Base-by-base conservation (phyloP, 2,888 invertebrate species). In the Agriopis marginaria region DNA sequence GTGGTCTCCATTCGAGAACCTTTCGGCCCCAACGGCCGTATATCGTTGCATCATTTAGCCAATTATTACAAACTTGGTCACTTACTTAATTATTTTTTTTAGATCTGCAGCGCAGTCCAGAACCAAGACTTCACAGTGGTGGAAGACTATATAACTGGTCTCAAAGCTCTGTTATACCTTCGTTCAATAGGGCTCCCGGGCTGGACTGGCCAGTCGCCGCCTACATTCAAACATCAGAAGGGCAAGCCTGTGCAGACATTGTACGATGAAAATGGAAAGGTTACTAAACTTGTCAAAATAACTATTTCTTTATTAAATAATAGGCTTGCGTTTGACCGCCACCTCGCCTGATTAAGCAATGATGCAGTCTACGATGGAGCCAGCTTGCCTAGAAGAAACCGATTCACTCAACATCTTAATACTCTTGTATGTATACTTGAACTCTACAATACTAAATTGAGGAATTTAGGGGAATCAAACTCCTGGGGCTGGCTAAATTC, bases 61-160 rank as follows among this genome's bases (percentile, higher is more conserved):
- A 32, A 32, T 5, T 32, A 1, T 32, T 5, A 32, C 1, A 23
- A 10, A 23, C 3, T 51, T 7, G 17, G 12, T 12, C 12, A n/a
- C n/a, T n/a, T n/a, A n/a, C 7, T 12, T 12, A 17, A 23, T 51
- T 50, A n/a, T 17, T 12, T 61, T 23, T 32, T 70, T 0, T 80
- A 97, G 97, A 95, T 99, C 67, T 98, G 99, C 91, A 99, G 99
- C 80, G 98, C 99, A 0, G 96, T 99, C 23, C 99, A 99, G 90
- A 99, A 99, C 92, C 99, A 99, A 93, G 99, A 99, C 91, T 99
- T 99, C 85, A 99, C 99, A 0, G 93, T 99, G 0, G 97, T 99
- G 58, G 98, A 99, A 10, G 99, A 99, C 89, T 99, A 99, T 87
- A 96, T 97, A 66, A 97, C 97, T 0, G 99, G 99, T 0, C 93